These are phyloP conservation scores for Malacoraja senta DNA, from an alignment of 2,797 vertebrate species.

Conservation along the genomic window DNA sequence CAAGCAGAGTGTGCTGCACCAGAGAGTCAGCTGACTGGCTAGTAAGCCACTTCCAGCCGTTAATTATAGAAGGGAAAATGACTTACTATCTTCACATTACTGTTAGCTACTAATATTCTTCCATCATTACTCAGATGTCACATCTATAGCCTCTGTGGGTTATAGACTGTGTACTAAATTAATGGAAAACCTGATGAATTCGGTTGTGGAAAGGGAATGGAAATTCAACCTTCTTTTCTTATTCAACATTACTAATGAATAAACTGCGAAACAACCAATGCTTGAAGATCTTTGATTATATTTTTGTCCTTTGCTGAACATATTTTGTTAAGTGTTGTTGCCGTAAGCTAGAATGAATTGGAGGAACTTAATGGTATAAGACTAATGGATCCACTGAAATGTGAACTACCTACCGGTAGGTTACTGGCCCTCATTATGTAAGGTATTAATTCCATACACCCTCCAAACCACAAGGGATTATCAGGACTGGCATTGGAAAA, in stretches of 20 bases:
- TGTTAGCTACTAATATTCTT: neutral
- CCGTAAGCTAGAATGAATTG: neutral
- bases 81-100: neutral
- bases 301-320: neutral
- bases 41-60: neutral
- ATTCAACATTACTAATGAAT: neutral
- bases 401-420: neutral
- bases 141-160: neutral
- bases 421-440: neutral
- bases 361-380: too few species aligned
- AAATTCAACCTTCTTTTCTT: neutral
- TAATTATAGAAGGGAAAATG: neutral
- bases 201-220: neutral
- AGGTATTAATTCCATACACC: neutral
- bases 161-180: neutral
- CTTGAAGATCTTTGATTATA: too few species aligned
- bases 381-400: neutral
- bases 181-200: constrained; percentile 14
- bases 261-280: neutral
- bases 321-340: constrained; percentile 4
- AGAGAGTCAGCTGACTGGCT: neutral
- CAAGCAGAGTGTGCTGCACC: neutral
- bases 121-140: neutral
- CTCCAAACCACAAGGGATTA: neutral
- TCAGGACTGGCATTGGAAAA: neutral